phyloP scores from a whole-genome alignment of 2,888 invertebrate genomes.

The Morpho achilles region DNA sequence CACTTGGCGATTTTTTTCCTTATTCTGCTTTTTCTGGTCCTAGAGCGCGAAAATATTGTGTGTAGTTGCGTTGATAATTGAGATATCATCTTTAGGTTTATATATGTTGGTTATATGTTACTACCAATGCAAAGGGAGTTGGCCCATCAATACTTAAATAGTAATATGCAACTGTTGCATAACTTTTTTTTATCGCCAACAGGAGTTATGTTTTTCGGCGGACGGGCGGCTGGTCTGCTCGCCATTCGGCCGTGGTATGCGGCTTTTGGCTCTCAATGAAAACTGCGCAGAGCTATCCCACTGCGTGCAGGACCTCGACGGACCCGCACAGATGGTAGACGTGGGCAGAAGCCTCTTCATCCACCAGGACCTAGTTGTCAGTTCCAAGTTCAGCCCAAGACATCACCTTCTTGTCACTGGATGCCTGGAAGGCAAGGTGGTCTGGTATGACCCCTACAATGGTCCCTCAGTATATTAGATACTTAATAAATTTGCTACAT shows the following conservation, averaged over 20 bases:
- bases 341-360: slow-evolving; percentile 84
- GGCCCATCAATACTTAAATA: too few relatives aligned
- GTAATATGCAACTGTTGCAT: too few relatives aligned
- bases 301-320: slow-evolving; percentile 53
- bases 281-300: slow-evolving; percentile 88
- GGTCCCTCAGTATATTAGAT: slow-evolving; percentile 54
- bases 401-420: slow-evolving; percentile 94
- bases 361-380: slow-evolving; percentile 91
- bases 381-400: slow-evolving; percentile 93
- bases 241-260: slow-evolving; percentile 91
- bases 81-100: too few relatives aligned
- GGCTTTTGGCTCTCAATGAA: slow-evolving; percentile 89
- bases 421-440: slow-evolving; percentile 91
- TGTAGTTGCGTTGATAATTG: too few relatives aligned
- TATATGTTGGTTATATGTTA: not conserved
- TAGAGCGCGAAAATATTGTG: too few relatives aligned
- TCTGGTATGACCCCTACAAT: slow-evolving; percentile 90
- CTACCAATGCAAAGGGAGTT: too few relatives aligned
- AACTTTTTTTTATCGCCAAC: slow-evolving; percentile 5
- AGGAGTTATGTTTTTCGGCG: slow-evolving; percentile 92
- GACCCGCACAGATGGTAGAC: slow-evolving; percentile 63
- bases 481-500: slow-evolving; percentile 36
- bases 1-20: not conserved
- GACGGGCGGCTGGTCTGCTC: slow-evolving; percentile 95
- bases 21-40: too few relatives aligned